Evolutionary conservation across 1,140 invertebrate species (phyloP).

Genomic region (Drosophila navojoa): DNA sequence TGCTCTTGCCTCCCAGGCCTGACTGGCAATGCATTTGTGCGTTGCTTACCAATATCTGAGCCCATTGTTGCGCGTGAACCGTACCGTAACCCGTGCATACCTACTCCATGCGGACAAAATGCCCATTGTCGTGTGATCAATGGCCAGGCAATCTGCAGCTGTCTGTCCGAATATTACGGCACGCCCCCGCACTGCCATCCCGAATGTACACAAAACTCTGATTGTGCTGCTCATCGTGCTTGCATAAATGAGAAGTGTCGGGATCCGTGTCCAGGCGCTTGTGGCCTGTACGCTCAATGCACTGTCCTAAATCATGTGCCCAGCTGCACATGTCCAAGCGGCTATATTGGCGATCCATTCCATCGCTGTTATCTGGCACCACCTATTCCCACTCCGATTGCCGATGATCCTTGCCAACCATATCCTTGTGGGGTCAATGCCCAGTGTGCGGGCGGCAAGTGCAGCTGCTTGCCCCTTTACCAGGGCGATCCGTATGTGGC

Average conservation of each 20-base stretch:
- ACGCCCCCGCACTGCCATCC: slow-evolving; percentile 89
- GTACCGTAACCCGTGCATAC: slow-evolving; percentile 89
- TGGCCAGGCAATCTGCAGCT: slow-evolving; percentile 88
- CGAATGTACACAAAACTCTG: slow-evolving; percentile 89
- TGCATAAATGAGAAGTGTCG: slow-evolving; percentile 93
- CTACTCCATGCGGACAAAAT: slow-evolving; percentile 91
- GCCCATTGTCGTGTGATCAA: slow-evolving; percentile 84
- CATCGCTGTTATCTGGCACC: slow-evolving; percentile 85
- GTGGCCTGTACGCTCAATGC: slow-evolving; percentile 90
- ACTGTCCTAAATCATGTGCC: slow-evolving; percentile 90
- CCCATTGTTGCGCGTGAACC: slow-evolving; percentile 84
- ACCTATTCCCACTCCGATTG: slow-evolving; percentile 85
- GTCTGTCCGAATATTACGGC: slow-evolving; percentile 88
- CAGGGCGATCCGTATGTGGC: slow-evolving; percentile 89
- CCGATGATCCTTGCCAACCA: slow-evolving; percentile 88
- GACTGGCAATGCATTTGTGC: slow-evolving; percentile 90
- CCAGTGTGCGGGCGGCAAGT: slow-evolving; percentile 86
- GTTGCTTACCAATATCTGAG: slow-evolving; percentile 86
- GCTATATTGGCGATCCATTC: slow-evolving; percentile 88
- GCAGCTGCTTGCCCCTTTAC: slow-evolving; percentile 87
- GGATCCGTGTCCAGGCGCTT: slow-evolving; percentile 91
- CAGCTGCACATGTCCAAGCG: slow-evolving; percentile 89
- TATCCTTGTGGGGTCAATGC: slow-evolving; percentile 92
- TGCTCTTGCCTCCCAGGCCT: slow-evolving; percentile 91
- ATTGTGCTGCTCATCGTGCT: slow-evolving; percentile 89